phyloP scores from a whole-genome alignment of 53 echinoderm and acorn worm species.

The Mesocentrotus franciscanus region DNA sequence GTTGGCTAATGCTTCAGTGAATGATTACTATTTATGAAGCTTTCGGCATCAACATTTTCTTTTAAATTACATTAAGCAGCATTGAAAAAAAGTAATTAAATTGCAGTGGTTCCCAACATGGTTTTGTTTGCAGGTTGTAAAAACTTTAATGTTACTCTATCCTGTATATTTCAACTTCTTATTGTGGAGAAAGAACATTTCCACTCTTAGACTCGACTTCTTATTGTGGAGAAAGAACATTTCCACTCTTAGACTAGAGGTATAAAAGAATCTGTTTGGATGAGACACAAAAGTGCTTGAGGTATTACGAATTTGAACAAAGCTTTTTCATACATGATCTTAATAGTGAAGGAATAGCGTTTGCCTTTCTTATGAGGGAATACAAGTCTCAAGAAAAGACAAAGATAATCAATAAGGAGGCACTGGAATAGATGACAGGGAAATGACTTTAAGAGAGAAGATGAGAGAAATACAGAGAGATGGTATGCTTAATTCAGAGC shows the following conservation, averaged over 20 bases:
- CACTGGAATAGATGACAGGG: background rate
- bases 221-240: too few relatives aligned
- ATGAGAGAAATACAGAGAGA: background rate
- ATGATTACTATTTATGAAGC: too few relatives aligned
- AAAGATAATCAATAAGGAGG: slow-evolving; percentile 4
- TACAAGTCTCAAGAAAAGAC: background rate
- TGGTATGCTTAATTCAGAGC: background rate
- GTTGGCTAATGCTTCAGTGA: too few relatives aligned
- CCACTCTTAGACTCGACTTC: too few relatives aligned
- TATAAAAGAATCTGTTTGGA: background rate
- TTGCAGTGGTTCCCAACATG: too few relatives aligned
- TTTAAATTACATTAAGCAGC: too few relatives aligned
- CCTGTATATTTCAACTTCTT: too few relatives aligned
- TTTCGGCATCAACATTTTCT: too few relatives aligned
- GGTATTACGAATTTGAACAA: background rate
- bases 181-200: too few relatives aligned
- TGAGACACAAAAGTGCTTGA: background rate
- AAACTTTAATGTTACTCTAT: too few relatives aligned
- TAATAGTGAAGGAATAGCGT: background rate
- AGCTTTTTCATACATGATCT: background rate
- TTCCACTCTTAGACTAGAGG: background rate
- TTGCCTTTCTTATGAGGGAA: background rate
- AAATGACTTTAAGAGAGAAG: background rate
- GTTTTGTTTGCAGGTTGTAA: too few relatives aligned
- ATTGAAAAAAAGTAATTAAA: too few relatives aligned